A percentile compares a stretch with the other conserved stretches of the same genome.
Evolutionary conservation across 2,888 invertebrate species (phyloP).

Genomic region (Caenorhabditis sp.): DNA sequence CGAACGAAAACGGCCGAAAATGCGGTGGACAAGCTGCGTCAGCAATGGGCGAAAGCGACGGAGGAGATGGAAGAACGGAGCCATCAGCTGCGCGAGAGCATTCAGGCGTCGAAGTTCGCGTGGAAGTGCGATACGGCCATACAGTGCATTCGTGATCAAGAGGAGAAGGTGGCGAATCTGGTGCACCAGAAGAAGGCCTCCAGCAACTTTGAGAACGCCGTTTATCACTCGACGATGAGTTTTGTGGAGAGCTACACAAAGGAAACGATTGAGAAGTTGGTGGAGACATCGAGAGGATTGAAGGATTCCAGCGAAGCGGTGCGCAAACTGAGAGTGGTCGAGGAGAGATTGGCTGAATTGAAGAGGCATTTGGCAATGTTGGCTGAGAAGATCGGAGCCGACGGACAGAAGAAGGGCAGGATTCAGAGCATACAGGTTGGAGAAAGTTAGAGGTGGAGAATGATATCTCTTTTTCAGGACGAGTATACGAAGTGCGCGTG

Average conservation of each 20-base stretch:
- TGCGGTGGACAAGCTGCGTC: conserved; percentile 8
- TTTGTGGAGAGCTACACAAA: conserved; percentile 28
- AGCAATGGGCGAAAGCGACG: neutral
- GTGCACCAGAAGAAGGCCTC: conserved; percentile 19
- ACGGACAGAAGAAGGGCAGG: conserved; percentile 12
- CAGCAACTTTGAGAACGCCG: conserved; percentile 39
- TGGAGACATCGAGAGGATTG: neutral
- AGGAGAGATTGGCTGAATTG: conserved; percentile 22
- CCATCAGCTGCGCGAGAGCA: conserved; percentile 10
- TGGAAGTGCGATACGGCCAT: conserved; percentile 32
- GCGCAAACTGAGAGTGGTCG: conserved; percentile 13
- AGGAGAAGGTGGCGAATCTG: conserved; percentile 33
- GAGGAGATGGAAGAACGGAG: conserved; percentile 6
- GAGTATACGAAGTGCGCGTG: conserved; percentile 26
- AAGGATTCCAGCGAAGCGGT: conserved; percentile 4
- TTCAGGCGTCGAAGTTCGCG: conserved; percentile 27
- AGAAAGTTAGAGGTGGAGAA: too few relatives aligned
- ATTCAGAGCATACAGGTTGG: conserved; percentile 18
- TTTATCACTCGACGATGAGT: conserved; percentile 25
- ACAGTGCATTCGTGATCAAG: conserved; percentile 38
- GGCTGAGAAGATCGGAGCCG: conserved; percentile 22
- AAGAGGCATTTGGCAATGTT: conserved; percentile 23
- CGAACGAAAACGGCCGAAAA: conserved; percentile 29
- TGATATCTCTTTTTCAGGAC: too few relatives aligned
- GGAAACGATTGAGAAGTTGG: conserved; percentile 13